These are phyloP conservation scores for Ecdyonurus torrentis DNA, from an alignment of 2,888 invertebrate genomes.

Conservation along the genomic window DNA sequence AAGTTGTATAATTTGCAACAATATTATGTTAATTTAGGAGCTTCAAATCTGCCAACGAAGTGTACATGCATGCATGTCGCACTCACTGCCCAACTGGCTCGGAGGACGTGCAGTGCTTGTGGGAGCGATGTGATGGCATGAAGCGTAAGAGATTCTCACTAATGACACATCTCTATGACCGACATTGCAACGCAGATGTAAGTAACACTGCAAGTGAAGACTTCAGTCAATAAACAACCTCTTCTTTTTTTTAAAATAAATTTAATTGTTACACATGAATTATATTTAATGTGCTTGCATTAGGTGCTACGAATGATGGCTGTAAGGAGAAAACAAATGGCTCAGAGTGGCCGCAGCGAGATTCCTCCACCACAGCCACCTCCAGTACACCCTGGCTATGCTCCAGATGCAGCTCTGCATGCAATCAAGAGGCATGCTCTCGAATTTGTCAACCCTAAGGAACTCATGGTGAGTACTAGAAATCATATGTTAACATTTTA, in stretches of 20 bases:
- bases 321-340: constrained; percentile 42
- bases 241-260: not conserved
- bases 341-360: constrained; percentile 31
- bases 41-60: constrained; percentile 56
- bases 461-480: constrained; percentile 50
- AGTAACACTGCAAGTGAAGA: too few species aligned
- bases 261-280: constrained; percentile 8
- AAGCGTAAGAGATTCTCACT: constrained; percentile 82
- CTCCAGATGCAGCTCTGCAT: constrained; percentile 88
- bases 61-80: constrained; percentile 75
- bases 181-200: constrained; percentile 76
- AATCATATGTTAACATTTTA: too few species aligned
- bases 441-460: constrained; percentile 77
- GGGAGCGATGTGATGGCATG: constrained; percentile 82
- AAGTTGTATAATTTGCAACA: too few species aligned
- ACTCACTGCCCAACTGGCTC: constrained; percentile 57
- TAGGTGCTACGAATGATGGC: constrained; percentile 47
- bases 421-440: constrained; percentile 92
- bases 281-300: constrained; percentile 7
- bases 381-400: constrained; percentile 68
- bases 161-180: constrained; percentile 91
- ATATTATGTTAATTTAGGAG: constrained; percentile 32
- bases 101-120: constrained; percentile 71
- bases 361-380: constrained; percentile 36
- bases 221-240: not conserved